Conservation (phyloP, 2,797 vertebrate species). For the Pelodytes ibericus region DNA sequence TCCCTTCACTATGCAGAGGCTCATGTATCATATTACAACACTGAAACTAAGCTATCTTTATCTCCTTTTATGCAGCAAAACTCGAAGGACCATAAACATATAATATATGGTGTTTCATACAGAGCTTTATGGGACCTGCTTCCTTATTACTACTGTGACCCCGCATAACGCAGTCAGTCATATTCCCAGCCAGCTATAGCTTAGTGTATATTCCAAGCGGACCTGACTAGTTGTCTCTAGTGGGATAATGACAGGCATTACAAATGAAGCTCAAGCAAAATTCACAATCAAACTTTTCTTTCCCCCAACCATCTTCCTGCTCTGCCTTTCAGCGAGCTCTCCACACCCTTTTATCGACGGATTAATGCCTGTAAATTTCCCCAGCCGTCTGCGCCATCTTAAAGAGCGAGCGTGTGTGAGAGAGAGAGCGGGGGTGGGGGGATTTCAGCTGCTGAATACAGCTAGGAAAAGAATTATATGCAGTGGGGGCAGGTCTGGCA, state of each 20-base stretch:
- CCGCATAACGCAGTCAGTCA: neutral
- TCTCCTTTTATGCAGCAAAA: no score
- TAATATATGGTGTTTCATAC: neutral
- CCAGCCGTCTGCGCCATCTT: constrained; percentile 57
- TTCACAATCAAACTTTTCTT: neutral
- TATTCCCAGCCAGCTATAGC: neutral
- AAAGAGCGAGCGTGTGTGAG: constrained; percentile 52
- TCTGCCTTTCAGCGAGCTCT: constrained; percentile 10
- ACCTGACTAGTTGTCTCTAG: neutral
- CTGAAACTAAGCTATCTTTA: no score
- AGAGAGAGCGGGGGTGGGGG: constrained; percentile 17
- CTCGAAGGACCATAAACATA: no score
- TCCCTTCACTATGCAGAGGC: no score
- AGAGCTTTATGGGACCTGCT: neutral
- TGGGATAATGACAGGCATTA: neutral
- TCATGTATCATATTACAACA: no score
- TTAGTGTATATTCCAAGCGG: neutral
- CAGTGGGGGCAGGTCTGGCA: constrained; percentile 55
- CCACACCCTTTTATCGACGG: constrained; percentile 38
- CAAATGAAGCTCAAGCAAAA: neutral
- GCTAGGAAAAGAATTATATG: constrained; percentile 49
- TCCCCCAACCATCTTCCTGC: constrained; percentile 3
- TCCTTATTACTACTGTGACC: neutral
- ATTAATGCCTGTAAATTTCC: constrained; percentile 49
- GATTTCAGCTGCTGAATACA: constrained; percentile 53